Evolutionary conservation across 2,888 invertebrate species (phyloP), one percentile per base, ranked within the genome.

Genomic region (Melanostoma scalare): DNA sequence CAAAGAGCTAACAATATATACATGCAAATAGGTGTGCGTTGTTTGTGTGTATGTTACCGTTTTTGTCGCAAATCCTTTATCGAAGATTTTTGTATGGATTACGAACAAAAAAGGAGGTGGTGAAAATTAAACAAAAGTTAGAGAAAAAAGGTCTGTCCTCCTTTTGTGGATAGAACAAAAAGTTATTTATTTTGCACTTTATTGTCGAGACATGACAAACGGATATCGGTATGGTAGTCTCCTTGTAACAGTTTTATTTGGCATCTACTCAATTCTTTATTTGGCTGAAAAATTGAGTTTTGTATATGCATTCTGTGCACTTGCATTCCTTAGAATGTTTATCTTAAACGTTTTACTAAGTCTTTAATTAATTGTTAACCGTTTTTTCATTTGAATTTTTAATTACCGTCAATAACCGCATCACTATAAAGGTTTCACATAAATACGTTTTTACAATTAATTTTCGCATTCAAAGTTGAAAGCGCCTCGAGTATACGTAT

Each of bases 111-210:
- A 31, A 50, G n/a, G 60, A 53, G 75, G 75, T 74, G 68, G 68
- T 55, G 44, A 46, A 55, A 68, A 61, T 68, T 53, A 67, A 67
- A 55, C 55, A 53, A 40, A 55, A 63, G 40, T 30, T 55, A 36
- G 46, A 20, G n/a, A 40, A 35, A 76, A 68, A 53, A 76, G 48
- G 40, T 36, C 42, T 40, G 3, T 3, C 50, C 44, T 60, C 50
- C 40, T 40, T 30, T 50, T 55, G 69, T 61, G 40, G 31, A 38
- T 60, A 46, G 40, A 68, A 68, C 38, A 44, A 60, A 46, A 61
- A 56, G 55, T 55, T 52, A 68, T 76, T 76, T 76, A 68, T 60
- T 61, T 69, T 69, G 75, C 75, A 76, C 75, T 76, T 76, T 9
- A 38, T 36, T 46, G 42, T 36, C 30, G 44, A 61, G 42, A 9